Conservation (phyloP, 2,797 vertebrate species). For the Ispidina lecontei region DNA sequence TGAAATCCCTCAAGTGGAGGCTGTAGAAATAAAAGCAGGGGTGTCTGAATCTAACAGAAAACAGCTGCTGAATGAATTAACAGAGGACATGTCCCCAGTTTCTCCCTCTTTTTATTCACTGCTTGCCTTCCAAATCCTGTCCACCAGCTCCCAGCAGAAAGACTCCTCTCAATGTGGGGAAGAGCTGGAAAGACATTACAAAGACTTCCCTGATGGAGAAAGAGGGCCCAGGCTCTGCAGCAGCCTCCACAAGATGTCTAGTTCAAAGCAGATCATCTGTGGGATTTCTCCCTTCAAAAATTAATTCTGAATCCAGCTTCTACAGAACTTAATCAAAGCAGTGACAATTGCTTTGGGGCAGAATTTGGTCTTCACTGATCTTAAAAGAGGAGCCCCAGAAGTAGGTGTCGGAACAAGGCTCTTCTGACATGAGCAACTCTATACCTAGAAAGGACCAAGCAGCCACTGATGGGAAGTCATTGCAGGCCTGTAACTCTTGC, state of each 20-base stretch:
- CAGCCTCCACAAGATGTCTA: neutral
- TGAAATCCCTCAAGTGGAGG: neutral
- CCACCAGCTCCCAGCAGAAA: neutral
- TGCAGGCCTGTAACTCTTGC: neutral
- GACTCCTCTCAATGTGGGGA: neutral
- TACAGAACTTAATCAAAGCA: neutral
- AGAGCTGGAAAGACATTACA: neutral
- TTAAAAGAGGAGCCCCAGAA: neutral
- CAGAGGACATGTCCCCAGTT: rapidly evolving
- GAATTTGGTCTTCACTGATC: neutral
- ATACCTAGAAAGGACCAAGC: neutral
- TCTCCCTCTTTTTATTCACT: neutral
- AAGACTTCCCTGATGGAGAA: neutral
- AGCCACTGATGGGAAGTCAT: neutral
- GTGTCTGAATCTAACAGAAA: neutral
- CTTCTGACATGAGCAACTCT: neutral
- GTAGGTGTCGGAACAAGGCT: neutral
- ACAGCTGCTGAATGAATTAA: neutral
- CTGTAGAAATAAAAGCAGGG: neutral
- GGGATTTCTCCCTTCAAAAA: neutral
- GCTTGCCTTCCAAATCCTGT: neutral
- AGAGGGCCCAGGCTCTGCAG: neutral
- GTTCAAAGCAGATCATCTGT: neutral
- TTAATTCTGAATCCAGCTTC: neutral
- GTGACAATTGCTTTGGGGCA: neutral